phyloP scores from a whole-genome alignment of 2,113 vertebrate species.

The Tupaia tana region DNA sequence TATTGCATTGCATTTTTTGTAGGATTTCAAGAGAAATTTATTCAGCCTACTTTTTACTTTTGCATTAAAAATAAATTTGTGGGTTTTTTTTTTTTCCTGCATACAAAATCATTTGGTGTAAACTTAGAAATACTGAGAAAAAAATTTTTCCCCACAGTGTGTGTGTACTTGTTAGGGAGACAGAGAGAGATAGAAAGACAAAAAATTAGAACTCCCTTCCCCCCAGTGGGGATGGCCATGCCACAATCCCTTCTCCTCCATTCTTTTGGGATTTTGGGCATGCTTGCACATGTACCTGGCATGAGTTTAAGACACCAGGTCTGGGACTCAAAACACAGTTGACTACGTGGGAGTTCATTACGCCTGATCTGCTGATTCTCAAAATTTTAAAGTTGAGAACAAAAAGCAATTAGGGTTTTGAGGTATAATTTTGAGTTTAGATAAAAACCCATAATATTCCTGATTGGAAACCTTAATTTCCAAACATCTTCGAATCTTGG shows the following conservation, averaged over 20 bases:
- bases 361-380: too few relatives aligned
- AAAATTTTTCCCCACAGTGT: too few relatives aligned
- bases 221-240: too few relatives aligned
- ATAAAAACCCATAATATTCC: not conserved
- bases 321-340: too few relatives aligned
- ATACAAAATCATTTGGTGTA: not conserved
- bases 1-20: not conserved
- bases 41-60: not conserved
- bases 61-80: not conserved
- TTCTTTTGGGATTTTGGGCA: too few relatives aligned
- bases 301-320: too few relatives aligned
- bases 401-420: not conserved
- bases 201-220: too few relatives aligned
- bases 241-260: too few relatives aligned
- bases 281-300: too few relatives aligned
- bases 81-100: not conserved
- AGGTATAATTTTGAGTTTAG: slow-evolving; percentile 27
- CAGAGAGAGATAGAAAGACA: too few relatives aligned
- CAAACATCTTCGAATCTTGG: slow-evolving; percentile 39
- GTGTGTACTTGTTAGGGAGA: too few relatives aligned
- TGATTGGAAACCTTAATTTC: not conserved
- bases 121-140: slow-evolving; percentile 17
- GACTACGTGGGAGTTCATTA: too few relatives aligned
- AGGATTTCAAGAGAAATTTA: slow-evolving; percentile 40
- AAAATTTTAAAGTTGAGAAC: not conserved